Base-by-base conservation (phyloP, 2,113 vertebrate genomes). In the Gavia stellata region DNA sequence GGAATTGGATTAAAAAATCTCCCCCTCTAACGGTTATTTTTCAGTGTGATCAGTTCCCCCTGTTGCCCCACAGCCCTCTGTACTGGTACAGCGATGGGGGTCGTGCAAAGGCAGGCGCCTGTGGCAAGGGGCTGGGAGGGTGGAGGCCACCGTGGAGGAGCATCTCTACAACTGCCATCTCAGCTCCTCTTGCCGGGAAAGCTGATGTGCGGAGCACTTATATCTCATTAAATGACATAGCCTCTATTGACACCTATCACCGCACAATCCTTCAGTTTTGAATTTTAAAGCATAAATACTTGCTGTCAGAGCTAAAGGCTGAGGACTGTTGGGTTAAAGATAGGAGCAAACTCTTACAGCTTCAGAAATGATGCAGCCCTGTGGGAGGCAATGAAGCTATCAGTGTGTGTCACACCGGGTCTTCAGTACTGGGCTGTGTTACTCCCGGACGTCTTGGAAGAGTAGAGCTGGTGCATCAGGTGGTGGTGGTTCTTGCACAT, bases 11-110 rank as follows among this genome's bases (percentile, higher is more conserved):
- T 79, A 0, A 9, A 80, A 66, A 20, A 44, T 29, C 18, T 92
- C 8, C 34, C 24, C 0, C 12, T 53, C 36, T 70, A 29, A 42
- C 40, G 31, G 33, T 92, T 81, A 47, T 55, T 94, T 88, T 79
- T 15, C 36, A 34, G 34, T 34, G 7, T 2, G 7, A 7, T 58
- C 8, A 0, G 2, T 89, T 84, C 19, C 9, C 18, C 1, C 0
- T 68, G 26, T 25, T 4, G 5, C n/a, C 8, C 17, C 31, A 5
- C 26, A 83, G 34, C 44, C 53, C 28, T 50, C 4, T 2, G 20
- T 81, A 26, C 53, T 4, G 13, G 17, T 42, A 21, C 16, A 53
- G 58, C 2, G 12, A 10, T 7, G 24, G 55, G 36, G 66, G 21
- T 40, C 2, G 2, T 42, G 31, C 14, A 29, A 29, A 47, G 44